Percentiles rank a stretch among this genome's conserved stretches.
These are phyloP conservation scores for Caenorhabditis zanzibari DNA, from an alignment of 2,888 invertebrate species.

Conservation along the genomic window DNA sequence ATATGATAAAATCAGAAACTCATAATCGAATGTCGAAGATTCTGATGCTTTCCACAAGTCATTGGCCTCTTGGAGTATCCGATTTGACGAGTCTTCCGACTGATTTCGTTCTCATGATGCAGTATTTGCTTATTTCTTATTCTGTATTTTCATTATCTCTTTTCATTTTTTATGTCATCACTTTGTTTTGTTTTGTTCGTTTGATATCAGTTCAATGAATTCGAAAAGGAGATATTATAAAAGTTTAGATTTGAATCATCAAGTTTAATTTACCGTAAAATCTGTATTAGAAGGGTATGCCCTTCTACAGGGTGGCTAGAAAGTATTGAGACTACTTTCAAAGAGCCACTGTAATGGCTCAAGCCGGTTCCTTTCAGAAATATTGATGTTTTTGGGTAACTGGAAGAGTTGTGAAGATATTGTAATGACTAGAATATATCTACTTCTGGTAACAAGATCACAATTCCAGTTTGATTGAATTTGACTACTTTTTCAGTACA, in stretches of 20 bases:
- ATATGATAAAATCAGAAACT: constrained; percentile 67
- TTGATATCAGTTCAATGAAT: constrained; percentile 68
- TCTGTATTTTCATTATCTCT: constrained; percentile 69
- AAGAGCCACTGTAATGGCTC: too few species aligned
- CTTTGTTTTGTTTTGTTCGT: constrained; percentile 65
- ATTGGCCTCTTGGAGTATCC: constrained; percentile 62
- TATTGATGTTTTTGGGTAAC: too few species aligned
- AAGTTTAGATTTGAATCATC: background rate
- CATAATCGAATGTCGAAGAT: constrained; percentile 67
- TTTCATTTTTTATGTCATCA: constrained; percentile 67
- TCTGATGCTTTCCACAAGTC: constrained; percentile 56
- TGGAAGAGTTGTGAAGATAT: too few species aligned
- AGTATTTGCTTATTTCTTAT: constrained; percentile 71
- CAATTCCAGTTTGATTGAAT: too few species aligned
- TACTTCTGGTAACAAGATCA: too few species aligned
- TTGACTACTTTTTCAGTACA: too few species aligned
- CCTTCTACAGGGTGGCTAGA: too few species aligned
- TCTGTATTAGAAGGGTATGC: too few species aligned
- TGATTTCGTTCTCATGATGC: constrained; percentile 72
- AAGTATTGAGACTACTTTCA: too few species aligned
- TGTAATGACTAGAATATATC: too few species aligned
- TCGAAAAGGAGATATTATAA: background rate
- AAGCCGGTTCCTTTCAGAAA: too few species aligned
- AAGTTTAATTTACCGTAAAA: too few species aligned
- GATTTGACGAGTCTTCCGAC: constrained; percentile 69